Evolutionary conservation across 2,113 vertebrate genomes (phyloP).

Genomic region (Oostethus manadensis): DNA sequence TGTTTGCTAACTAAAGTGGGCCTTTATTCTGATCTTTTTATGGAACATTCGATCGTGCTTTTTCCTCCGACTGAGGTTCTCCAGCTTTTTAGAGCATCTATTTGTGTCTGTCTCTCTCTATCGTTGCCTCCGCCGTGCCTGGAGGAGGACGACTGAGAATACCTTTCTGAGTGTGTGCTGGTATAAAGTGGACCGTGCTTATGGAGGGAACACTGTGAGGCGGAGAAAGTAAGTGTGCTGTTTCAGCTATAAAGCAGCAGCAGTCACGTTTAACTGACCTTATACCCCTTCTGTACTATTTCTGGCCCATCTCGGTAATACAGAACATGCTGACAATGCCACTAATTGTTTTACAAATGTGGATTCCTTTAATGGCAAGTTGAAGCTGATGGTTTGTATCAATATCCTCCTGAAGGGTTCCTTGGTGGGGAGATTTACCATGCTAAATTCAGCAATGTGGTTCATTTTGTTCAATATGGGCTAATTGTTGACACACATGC

Average conservation of each 20-base stretch:
- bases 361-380: constrained; percentile 19
- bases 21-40: constrained; percentile 45
- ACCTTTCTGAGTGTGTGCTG: constrained; percentile 50
- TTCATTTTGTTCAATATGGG: not conserved
- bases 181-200: constrained; percentile 23
- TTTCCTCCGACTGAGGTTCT: constrained; percentile 50
- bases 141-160: constrained; percentile 43
- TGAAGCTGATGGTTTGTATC: constrained; percentile 30
- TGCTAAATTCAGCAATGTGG: not conserved
- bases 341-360: constrained; percentile 28
- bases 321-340: not conserved
- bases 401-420: constrained; percentile 9
- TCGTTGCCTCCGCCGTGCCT: constrained; percentile 58
- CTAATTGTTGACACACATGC: not conserved
- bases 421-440: constrained; percentile 6
- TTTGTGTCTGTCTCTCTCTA: constrained; percentile 60
- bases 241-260: not conserved
- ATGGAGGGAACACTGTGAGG: constrained; percentile 19
- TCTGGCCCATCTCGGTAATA: not conserved
- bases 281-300: not conserved
- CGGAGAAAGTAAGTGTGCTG: constrained; percentile 7
- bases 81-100: constrained; percentile 69
- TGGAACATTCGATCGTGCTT: constrained; percentile 53
- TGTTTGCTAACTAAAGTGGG: too few relatives aligned
- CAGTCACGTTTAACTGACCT: not conserved